Evolutionary conservation across 1,140 invertebrate genomes (phyloP).

Genomic region (Paraescarpia echinospica): DNA sequence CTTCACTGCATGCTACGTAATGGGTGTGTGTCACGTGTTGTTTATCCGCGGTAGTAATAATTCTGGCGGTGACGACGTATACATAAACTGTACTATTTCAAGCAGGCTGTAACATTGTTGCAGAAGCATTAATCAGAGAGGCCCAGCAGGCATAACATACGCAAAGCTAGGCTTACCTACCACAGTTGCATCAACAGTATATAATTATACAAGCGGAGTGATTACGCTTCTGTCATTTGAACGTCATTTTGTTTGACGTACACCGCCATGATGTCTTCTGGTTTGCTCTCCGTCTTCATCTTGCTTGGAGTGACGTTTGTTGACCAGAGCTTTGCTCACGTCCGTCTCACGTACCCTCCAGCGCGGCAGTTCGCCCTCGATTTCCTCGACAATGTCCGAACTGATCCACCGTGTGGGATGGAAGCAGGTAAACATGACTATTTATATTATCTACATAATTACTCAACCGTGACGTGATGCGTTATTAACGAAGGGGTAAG

Average conservation of each 20-base stretch:
- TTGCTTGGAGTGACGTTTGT: background rate
- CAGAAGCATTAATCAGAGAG: background rate
- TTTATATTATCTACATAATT: background rate
- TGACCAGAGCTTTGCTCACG: conserved; percentile 35
- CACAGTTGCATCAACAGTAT: background rate
- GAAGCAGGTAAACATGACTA: conserved; percentile 76
- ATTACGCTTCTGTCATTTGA: background rate
- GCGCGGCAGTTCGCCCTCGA: conserved; percentile 79
- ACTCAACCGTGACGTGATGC: background rate
- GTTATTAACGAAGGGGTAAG: background rate
- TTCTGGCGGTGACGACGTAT: background rate
- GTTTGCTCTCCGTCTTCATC: background rate
- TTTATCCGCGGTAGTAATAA: background rate
- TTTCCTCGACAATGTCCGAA: conserved; percentile 89
- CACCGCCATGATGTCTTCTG: background rate
- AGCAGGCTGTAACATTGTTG: background rate
- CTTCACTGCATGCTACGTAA: background rate
- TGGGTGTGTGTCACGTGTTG: background rate
- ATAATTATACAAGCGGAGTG: background rate
- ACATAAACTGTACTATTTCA: background rate
- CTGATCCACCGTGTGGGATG: conserved; percentile 91
- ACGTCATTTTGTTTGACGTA: background rate
- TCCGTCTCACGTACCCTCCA: conserved; percentile 58
- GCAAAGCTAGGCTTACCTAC: background rate
- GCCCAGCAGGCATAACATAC: background rate